Evolutionary conservation across 2,888 invertebrate genomes (phyloP).

Genomic region (Drosophila incognita): DNA sequence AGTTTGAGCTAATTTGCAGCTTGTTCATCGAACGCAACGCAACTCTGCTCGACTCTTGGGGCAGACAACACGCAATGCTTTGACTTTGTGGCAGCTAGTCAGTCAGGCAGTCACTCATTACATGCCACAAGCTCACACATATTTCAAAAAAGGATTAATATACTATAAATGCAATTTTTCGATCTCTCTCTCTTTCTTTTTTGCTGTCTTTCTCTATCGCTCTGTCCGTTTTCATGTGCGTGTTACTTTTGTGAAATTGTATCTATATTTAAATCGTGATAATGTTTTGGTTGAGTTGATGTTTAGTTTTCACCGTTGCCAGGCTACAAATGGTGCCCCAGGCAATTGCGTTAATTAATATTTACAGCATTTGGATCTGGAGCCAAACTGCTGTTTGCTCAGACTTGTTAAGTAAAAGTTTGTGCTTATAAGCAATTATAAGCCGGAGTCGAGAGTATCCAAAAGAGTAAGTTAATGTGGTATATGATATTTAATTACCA

Average conservation of each 20-base stretch:
- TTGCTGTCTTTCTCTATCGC: not conserved
- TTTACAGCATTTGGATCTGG: conserved; percentile 36
- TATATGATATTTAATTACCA: not conserved
- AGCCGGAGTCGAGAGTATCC: not conserved
- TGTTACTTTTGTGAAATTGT: conserved; percentile 43
- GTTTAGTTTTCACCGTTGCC: conserved; percentile 53
- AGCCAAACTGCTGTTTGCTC: conserved; percentile 6
- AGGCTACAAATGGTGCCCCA: conserved; percentile 60
- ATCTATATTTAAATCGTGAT: conserved; percentile 64
- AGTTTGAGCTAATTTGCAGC: conserved; percentile 65
- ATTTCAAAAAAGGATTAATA: conserved; percentile 69
- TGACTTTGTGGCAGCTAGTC: conserved; percentile 67
- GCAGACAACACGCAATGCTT: conserved; percentile 69
- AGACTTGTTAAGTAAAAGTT: conserved; percentile 2
- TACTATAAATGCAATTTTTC: conserved; percentile 28
- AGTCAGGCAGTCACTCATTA: conserved; percentile 32
- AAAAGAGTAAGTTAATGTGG: not conserved
- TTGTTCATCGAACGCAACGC: conserved; percentile 38
- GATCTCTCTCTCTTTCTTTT: not conserved
- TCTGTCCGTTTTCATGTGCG: conserved; percentile 17
- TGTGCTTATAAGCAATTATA: conserved; percentile 1
- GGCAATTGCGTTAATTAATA: conserved; percentile 64
- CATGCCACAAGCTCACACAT: conserved; percentile 44
- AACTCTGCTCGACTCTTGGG: conserved; percentile 15
- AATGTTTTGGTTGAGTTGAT: conserved; percentile 45